Evolutionary conservation across 2,113 vertebrate genomes (phyloP), one percentile per base, ranked within the genome.

Genomic region (Petrocephalus microphthalmus): DNA sequence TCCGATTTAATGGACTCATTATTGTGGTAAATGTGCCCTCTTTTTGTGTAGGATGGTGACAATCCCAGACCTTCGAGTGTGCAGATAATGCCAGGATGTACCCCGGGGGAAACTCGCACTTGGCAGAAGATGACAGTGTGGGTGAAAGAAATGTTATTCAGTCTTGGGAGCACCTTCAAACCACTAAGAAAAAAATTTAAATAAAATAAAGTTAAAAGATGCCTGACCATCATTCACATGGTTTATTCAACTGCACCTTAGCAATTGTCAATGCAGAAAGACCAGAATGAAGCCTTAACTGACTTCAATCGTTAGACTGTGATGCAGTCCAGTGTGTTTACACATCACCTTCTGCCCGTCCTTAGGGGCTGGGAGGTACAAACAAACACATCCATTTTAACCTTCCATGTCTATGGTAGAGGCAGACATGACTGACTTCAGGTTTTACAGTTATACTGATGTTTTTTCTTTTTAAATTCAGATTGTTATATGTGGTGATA

Each of bases 311-410:
- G 64, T 85, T 85, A 85, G 25, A 54, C 29, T 60, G 33, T 19
- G 85, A 57, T 54, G 54, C 85, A 64, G 85, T 57, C 54, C 25
- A 86, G 19, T 47, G 53, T 86, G 33, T 86, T 86, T 86, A 86
- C 56, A 45, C 33, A 42, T 22, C 33, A 37, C 42, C 53, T 42
- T 25, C 56, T 86, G 19, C 56, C 33, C 2, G 10, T 22, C 85
- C 19, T 42, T 60, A 64, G 19, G 53, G 56, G 42, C 37, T 37
- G 17, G 33, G 33, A 64, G 45, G 85, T 7, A 5, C 85, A 86
- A 57, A 85, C 52, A 54, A 64, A 47, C 54, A 42, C 56, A 64
- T 86, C 56, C 37, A 25, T 60, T 45, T 47, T 45, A 45, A 17
- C 29, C 54, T 86, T 33, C 56, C 57, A 20, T 64, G 56, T 17